Evolutionary conservation across 2,888 invertebrate genomes (phyloP).

Genomic region (Agriopis leucophaearia): DNA sequence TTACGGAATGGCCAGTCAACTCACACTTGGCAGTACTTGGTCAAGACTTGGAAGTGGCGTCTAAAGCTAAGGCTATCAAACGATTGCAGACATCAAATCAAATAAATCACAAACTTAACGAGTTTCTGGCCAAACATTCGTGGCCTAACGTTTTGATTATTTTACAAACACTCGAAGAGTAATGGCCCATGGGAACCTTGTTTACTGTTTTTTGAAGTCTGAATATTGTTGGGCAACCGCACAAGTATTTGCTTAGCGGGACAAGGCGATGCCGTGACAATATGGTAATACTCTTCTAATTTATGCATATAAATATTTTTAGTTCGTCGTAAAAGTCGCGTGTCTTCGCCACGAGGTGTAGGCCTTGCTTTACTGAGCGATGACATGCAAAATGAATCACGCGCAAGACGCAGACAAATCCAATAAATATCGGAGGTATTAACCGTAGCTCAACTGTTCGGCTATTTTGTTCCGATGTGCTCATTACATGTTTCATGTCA

Average conservation of each 20-base stretch:
- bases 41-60: conserved; percentile 65
- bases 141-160: conserved; percentile 75
- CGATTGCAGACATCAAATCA: conserved; percentile 74
- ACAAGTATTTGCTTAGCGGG: conserved; percentile 76
- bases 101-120: conserved; percentile 80
- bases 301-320: conserved; percentile 76
- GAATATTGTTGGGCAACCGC: conserved; percentile 69
- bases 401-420: conserved; percentile 45
- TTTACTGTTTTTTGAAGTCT: conserved; percentile 73
- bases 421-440: conserved; percentile 54
- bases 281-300: conserved; percentile 69
- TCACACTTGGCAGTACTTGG: conserved; percentile 43
- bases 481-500: conserved; percentile 63
- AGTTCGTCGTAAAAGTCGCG: conserved; percentile 62
- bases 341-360: conserved; percentile 58
- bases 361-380: conserved; percentile 60
- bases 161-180: conserved; percentile 80
- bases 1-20: conserved; percentile 41
- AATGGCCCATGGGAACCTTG: conserved; percentile 77
- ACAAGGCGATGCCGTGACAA: conserved; percentile 58
- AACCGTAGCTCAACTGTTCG: conserved; percentile 53
- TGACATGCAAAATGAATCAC: conserved; percentile 70
- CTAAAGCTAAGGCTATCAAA: conserved; percentile 67
- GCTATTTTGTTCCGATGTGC: conserved; percentile 58
- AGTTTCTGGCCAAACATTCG: conserved; percentile 78